Evolutionary conservation across 2,113 vertebrate genomes (phyloP), one percentile per base, ranked within the genome.

Genomic region (Xenopus laevis): DNA sequence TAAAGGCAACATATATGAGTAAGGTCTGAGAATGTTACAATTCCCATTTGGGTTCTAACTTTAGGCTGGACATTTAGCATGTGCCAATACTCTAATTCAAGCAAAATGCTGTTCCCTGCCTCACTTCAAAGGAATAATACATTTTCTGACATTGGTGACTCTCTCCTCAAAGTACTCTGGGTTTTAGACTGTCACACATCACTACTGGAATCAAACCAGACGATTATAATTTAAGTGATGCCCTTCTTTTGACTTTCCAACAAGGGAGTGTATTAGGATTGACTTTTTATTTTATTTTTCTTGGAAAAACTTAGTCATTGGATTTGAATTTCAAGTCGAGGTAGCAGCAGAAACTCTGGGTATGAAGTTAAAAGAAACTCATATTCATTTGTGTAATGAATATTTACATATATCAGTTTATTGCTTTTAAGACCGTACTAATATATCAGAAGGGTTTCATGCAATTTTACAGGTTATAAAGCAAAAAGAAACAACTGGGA

Each of bases 61-160:
- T 67, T 70, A 47, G 53, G 59, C 47, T 77, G 74, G 74, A 77
- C 67, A 70, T 77, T 77, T 77, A 77, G 58, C 74, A 77, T 77
- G 67, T 77, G 74, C 74, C 67, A 77, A 21, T 75, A 62, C 73
- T 63, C 65, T 75, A 75, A 75, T 75, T 75, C 65, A 75, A 75
- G 59, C 74, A 77, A 77, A 77, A 77, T 77, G 74, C 74, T 77
- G 60, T 59, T 63, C 20, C 66, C 66, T 77, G 66, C 45, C 58
- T 63, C 50, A 63, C 74, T 30, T 77, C 74, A 77, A 77, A 77
- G 67, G 46, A 77, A 63, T 16, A 40, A 75, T 64, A 77, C 33
- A 71, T 63, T 64, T 77, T 63, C 60, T 77, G 74, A 77, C 66
- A 77, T 77, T 20, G 67, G 74, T 77, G 74, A 23, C 74, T 77